Evolutionary conservation across 2,888 invertebrate species (phyloP), one percentile per base, ranked within the genome.

Genomic region (Napeogenes sylphis): DNA sequence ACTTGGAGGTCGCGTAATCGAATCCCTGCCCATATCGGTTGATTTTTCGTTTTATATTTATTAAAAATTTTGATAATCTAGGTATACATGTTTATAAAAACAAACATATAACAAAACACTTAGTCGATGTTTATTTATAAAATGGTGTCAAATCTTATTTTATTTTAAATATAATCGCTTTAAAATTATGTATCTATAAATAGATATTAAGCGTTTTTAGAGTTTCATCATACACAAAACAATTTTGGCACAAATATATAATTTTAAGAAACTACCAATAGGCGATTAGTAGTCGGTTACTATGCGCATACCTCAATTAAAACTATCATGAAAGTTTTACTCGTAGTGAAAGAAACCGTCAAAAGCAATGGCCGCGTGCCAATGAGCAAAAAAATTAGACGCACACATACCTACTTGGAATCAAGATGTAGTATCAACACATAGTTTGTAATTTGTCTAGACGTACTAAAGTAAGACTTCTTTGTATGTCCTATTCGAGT

Each of bases 291-390:
- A 61, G 57, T 60, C 60, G 59, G 66, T 66, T 69, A 60, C 61
- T 65, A 70, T 67, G 57, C 70, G 70, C 70, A 68, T 65, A 62
- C 65, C 65, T 81, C 81, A 77, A 84, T 83, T 81, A 81, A 72
- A 79, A 77, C 79, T 77, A 73, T 75, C 67, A 64, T 65, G 63
- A 74, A 71, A 70, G 73, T 71, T 72, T 68, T 70, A 66, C 68
- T 64, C 69, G 73, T 74, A 77, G 67, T 73, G 78, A 82, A 71
- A 78, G 79, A 78, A 76, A 70, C 73, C 69, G 80, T 78, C 79
- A 75, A 79, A 77, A 75, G 68, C 65, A 68, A 74, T 71, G 86
- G 84, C 78, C 62, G 13, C 12, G 32, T 68, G 82, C 87, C 87
- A 86, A 78, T 70, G 73, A 75, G 71, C 62, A 66, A 67, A 66